Conservation (phyloP, 2,888 invertebrate species). For the Dryomyza anilis region DNA sequence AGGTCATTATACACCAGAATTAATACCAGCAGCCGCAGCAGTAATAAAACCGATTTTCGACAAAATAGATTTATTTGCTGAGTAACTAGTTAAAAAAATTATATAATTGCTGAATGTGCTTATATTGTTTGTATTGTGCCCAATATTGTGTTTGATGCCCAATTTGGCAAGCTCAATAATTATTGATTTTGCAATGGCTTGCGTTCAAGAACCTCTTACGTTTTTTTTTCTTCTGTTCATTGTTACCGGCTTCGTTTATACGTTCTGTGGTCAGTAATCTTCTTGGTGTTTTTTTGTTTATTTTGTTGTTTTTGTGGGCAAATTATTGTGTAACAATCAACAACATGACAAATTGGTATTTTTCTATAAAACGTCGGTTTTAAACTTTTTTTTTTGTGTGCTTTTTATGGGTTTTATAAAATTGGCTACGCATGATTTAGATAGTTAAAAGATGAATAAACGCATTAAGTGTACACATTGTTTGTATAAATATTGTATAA, state of each 20-base stretch:
- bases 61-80: too few species aligned
- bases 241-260: neutral
- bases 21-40: too few species aligned
- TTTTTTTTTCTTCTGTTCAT: neutral
- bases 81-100: too few species aligned
- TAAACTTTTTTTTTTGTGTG: neutral
- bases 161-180: neutral
- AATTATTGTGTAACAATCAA: slow-evolving; percentile 1
- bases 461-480: neutral
- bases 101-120: too few species aligned
- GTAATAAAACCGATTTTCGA: too few species aligned
- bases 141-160: neutral
- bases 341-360: neutral
- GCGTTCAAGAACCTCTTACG: neutral
- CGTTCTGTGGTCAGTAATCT: neutral
- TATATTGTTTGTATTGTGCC: neutral
- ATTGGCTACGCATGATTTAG: slow-evolving; percentile 4
- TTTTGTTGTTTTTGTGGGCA: neutral
- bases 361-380: neutral
- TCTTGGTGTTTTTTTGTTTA: neutral
- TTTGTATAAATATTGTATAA: neutral
- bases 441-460: neutral
- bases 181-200: neutral
- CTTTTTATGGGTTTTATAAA: neutral
- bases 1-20: too few species aligned